Percentiles rank a stretch among this genome's conserved stretches.
Conservation (phyloP, 2,113 vertebrate genomes). For the pig (Sus scrofa) region DNA sequence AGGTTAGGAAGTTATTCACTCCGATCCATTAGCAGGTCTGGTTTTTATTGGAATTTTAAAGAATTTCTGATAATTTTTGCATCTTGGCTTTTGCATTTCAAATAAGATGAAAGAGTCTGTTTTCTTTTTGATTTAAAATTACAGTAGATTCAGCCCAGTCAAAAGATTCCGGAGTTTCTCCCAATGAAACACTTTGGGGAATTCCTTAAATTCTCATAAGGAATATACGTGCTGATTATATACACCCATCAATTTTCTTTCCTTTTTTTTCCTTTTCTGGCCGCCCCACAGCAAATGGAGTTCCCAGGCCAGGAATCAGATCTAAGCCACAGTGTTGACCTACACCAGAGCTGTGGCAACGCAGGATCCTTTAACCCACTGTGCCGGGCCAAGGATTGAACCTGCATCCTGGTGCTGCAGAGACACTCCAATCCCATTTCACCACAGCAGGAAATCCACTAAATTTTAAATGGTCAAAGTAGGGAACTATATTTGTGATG, state of each 20-base stretch:
- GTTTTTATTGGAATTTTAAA: constrained; percentile 75
- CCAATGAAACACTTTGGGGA: constrained; percentile 25
- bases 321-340: too few species aligned
- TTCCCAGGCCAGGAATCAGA: too few species aligned
- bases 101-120: constrained; percentile 79
- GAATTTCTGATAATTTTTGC: constrained; percentile 73
- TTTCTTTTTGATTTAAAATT: constrained; percentile 78
- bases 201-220: constrained; percentile 45
- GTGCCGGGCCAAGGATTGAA: too few species aligned
- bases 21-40: constrained; percentile 69
- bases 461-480: constrained; percentile 46
- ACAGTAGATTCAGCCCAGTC: constrained; percentile 50
- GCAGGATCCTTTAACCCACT: too few species aligned
- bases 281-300: too few species aligned
- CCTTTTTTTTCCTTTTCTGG: too few species aligned
- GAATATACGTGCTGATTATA: not conserved
- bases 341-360: too few species aligned
- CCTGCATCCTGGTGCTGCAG: too few species aligned
- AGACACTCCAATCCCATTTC: too few species aligned
- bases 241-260: not conserved
- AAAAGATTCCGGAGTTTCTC: constrained; percentile 33
- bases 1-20: constrained; percentile 67
- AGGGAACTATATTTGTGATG: not conserved
- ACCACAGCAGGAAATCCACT: not conserved
- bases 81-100: constrained; percentile 75